Base-by-base conservation (phyloP, 2,797 vertebrate species). In the Delichon dasypus region DNA sequence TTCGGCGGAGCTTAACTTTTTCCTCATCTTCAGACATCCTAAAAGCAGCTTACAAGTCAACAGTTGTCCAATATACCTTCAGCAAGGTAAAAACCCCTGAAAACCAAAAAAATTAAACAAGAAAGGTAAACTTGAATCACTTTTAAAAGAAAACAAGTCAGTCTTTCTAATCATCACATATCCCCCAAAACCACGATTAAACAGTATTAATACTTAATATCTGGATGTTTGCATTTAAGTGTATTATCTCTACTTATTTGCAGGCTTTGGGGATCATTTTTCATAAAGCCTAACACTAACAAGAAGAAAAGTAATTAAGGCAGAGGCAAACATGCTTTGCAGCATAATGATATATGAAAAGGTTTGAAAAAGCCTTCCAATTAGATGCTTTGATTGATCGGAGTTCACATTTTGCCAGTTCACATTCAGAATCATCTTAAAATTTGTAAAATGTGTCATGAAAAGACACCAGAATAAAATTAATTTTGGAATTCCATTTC, bases 1-100 rank as follows among this genome's bases (percentile, higher is more conserved):
- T 98, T 86, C 99, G 99, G 93, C 98, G 98, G 90, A 99, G 97
- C 68, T 98, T 98, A 97, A 99, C 97, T 96, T 98, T 99, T 94
- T 98, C 98, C 47, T 98, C 97, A 95, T 99, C 98, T 91, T 99
- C 98, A 87, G 98, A 98, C 99, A 99, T 99, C 95, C 96, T 98
- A 96, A 90, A 91, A 97, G 79, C 89, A 93, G 89, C 93, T 94
- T 86, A 91, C 89, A 87, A 93, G 91, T 95, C 91, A 96, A 88
- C 29, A 65, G 77, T 81, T 82, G 55, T 30, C 81, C 78, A 68
- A 48, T 67, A 70, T 60, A 64, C 57, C 71, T 97, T 97, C 68
- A 85, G 47, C 92, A 85, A 92, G 32, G 79, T 27, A 93, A 85
- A 96, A 92, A 78, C 30, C n/a, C 91, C 96, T 97, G 81, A 75